Evolutionary conservation across 2,797 vertebrate species (phyloP).

Genomic region (Lagocephalus sceleratus): DNA sequence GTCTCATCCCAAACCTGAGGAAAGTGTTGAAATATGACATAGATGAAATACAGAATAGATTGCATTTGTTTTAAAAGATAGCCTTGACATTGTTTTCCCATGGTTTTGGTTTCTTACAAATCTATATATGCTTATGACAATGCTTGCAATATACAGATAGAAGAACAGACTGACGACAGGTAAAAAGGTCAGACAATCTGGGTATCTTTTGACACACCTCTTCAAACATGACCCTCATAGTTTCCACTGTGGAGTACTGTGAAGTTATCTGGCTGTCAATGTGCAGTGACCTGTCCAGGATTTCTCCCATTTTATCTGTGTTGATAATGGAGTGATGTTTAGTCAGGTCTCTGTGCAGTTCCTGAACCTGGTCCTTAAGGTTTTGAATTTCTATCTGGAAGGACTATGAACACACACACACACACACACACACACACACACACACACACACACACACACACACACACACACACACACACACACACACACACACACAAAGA

Average conservation of each 20-base stretch:
- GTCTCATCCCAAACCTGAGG: constrained; percentile 89
- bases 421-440: constrained; percentile 7
- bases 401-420: constrained; percentile 59
- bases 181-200: constrained; percentile 18
- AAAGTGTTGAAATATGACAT: constrained; percentile 11
- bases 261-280: constrained; percentile 83
- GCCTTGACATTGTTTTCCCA: constrained; percentile 12
- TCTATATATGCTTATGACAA: constrained; percentile 1
- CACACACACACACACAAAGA: not conserved
- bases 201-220: constrained; percentile 74
- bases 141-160: constrained; percentile 10
- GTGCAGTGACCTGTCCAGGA: constrained; percentile 84
- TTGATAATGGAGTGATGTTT: constrained; percentile 94
- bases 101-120: constrained; percentile 1
- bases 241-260: constrained; percentile 82
- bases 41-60: constrained; percentile 1
- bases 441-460: constrained; percentile 6
- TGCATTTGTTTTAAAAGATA: constrained; percentile 1
- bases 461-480: constrained; percentile 8
- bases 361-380: constrained; percentile 93
- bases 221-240: constrained; percentile 83
- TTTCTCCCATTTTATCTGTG: constrained; percentile 84
- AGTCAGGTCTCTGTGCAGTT: constrained; percentile 91
- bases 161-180: constrained; percentile 3
- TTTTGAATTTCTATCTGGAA: constrained; percentile 86